phyloP scores from a whole-genome alignment of 2,888 invertebrate genomes.

The Amblyteles armatorius region DNA sequence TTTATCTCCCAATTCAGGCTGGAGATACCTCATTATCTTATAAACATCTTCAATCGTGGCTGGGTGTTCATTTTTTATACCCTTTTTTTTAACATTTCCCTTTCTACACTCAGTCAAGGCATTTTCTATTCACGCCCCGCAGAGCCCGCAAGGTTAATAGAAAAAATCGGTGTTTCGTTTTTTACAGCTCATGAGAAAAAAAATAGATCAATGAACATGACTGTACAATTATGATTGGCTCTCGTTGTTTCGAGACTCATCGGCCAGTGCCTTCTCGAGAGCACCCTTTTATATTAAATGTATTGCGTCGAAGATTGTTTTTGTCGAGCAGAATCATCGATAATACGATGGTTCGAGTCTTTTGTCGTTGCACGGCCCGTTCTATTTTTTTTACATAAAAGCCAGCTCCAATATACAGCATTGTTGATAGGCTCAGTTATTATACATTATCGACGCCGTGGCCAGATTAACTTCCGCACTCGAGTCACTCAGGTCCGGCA shows the following conservation, averaged over 20 bases:
- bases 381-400: constrained; percentile 10
- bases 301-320: not conserved
- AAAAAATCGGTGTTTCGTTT: constrained; percentile 27
- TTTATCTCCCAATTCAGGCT: constrained; percentile 18
- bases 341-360: constrained; percentile 1
- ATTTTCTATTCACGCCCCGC: constrained; percentile 12
- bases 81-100: constrained; percentile 7
- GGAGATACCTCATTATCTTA: constrained; percentile 21
- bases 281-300: not conserved
- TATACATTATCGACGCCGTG: constrained; percentile 83
- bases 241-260: not conserved
- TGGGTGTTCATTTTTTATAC: not conserved
- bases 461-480: constrained; percentile 81
- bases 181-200: constrained; percentile 9
- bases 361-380: constrained; percentile 1
- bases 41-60: constrained; percentile 20
- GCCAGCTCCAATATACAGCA: constrained; percentile 20
- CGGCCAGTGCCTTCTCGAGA: not conserved
- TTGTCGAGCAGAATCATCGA: constrained; percentile 13
- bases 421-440: constrained; percentile 72
- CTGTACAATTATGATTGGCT: not conserved
- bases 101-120: constrained; percentile 30
- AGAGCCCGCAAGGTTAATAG: constrained; percentile 21
- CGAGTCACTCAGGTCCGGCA: constrained; percentile 81
- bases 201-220: not conserved